phyloP scores from a whole-genome alignment of 1,140 invertebrate species.

The Drosophila burlai region DNA sequence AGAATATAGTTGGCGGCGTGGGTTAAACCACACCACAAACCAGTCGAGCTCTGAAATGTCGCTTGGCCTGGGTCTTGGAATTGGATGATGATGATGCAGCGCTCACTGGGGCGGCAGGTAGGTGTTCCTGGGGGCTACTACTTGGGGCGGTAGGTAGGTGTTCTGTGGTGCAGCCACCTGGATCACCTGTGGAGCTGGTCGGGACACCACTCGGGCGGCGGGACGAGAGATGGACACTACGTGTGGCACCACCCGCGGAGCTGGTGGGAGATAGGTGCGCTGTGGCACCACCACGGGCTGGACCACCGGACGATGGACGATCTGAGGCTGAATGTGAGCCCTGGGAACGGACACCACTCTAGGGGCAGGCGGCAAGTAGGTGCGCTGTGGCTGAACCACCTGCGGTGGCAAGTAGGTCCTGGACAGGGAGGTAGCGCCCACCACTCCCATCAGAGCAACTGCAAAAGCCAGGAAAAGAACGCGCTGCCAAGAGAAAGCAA shows the following conservation, averaged over 20 bases:
- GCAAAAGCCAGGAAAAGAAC: conserved; percentile 18
- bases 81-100: conserved; percentile 10
- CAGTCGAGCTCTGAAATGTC: conserved; percentile 33
- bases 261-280: conserved; percentile 41
- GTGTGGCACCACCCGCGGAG: conserved; percentile 25
- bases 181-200: conserved; percentile 13
- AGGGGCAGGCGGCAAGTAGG: not conserved
- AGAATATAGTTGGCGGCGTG: conserved; percentile 61
- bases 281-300: conserved; percentile 30
- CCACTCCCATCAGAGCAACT: conserved; percentile 26
- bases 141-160: conserved; percentile 32
- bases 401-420: conserved; percentile 49
- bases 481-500: conserved; percentile 20
- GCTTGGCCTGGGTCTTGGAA: not conserved
- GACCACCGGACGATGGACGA: conserved; percentile 13
- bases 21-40: conserved; percentile 65
- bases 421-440: conserved; percentile 27
- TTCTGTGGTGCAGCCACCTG: conserved; percentile 16
- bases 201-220: not conserved
- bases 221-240: conserved; percentile 15
- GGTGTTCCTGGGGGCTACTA: conserved; percentile 10
- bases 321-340: conserved; percentile 12
- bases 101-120: conserved; percentile 44
- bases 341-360: conserved; percentile 15
- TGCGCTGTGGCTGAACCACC: conserved; percentile 15